Evolutionary conservation across 2,797 vertebrate species (phyloP).

Genomic region (Manis crassicaudata): DNA sequence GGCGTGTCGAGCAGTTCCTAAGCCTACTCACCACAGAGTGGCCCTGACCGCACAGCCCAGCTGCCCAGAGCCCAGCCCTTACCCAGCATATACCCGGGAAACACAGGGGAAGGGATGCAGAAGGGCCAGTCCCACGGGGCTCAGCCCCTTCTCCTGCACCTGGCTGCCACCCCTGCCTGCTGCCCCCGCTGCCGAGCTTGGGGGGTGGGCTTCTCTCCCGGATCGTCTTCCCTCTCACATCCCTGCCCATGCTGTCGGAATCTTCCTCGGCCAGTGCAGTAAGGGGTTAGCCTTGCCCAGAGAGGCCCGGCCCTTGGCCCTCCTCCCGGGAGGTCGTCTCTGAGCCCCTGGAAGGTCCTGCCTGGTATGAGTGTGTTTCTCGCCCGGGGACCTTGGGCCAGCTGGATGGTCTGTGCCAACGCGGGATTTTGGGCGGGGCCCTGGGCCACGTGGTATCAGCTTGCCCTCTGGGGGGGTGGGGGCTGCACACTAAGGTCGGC

Average conservation of each 20-base stretch:
- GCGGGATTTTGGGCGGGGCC: background rate
- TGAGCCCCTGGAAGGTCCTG: background rate
- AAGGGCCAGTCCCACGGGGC: background rate
- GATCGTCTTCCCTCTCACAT: rapidly evolving
- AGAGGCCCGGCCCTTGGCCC: background rate
- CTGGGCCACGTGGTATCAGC: rapidly evolving
- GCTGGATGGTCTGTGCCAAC: background rate
- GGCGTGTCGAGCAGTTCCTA: rapidly evolving
- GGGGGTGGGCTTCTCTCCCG: rapidly evolving
- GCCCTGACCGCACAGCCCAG: background rate
- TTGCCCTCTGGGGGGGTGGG: background rate
- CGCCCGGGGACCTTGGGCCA: background rate
- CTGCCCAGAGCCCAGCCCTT: background rate
- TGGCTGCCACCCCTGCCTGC: background rate
- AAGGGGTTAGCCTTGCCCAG: rapidly evolving
- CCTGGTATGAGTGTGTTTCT: background rate
- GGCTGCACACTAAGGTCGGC: background rate
- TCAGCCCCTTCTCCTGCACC: background rate
- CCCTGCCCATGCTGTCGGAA: rapidly evolving
- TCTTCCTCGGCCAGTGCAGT: rapidly evolving
- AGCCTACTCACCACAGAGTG: background rate
- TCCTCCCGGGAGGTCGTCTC: background rate
- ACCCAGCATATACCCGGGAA: rapidly evolving
- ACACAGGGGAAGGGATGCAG: rapidly evolving
- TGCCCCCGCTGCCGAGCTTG: background rate